Base-by-base conservation (phyloP, 2,888 invertebrate species). In the Eilema depressum region DNA sequence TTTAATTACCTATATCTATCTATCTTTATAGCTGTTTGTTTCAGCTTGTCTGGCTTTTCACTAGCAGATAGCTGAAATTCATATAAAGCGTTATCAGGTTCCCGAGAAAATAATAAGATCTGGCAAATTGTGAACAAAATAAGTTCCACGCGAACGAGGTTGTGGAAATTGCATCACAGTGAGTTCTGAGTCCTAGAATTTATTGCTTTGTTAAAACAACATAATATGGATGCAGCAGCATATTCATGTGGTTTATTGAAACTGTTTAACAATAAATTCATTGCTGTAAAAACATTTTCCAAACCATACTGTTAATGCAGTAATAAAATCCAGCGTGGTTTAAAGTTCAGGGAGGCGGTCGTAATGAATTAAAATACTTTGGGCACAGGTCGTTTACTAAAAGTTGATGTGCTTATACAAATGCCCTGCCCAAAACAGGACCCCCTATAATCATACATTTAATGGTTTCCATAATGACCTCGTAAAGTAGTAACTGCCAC, bases 391-490 rank as follows among this genome's bases (percentile, higher is more conserved):
- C 91, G 91, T 94, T 93, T 91, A 86, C 86, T 78, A 88, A 92
- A 93, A 93, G 92, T 93, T 94, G 92, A 92, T 91, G 93, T 92
- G 89, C 92, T 93, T 92, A 91, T 91, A 91, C 91, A 92, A 93
- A 93, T 91, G 89, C 88, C 75, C 88, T 88, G 89, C 86, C 90
- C 91, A 83, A 91, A 93, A 92, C 91, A 91, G 89, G 88, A 86
- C 83, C 86, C 85, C 84, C 85, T 87, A 91, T 91, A 93, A 92
- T 93, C 93, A 93, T 93, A 93, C 86, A 89, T 92, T 94, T 94
- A 93, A 94, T 94, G 93, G 92, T 86, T 85, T 79, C 88, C 90
- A 91, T 94, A 94, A 94, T 92, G 93, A 92, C 92, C 90, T 93
- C 92, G 90, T 93, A 93, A 93, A 92, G 89, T 91, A 92, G 89